Conservation (phyloP, 1,140 invertebrate genomes). For the Sycobia sp. region DNA sequence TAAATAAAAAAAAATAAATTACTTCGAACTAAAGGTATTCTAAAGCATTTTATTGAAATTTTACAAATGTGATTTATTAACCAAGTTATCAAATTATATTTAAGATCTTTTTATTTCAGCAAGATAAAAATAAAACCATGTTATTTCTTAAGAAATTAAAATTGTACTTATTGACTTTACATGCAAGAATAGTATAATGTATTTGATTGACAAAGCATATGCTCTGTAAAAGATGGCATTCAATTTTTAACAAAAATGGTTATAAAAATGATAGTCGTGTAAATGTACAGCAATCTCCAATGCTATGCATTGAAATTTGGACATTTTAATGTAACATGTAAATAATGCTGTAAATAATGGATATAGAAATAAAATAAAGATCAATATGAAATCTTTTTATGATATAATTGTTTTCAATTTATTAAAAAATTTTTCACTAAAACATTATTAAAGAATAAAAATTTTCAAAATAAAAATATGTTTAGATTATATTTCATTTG, state of each 20-base stretch:
- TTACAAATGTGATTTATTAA: neutral
- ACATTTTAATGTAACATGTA: slow-evolving; percentile 36
- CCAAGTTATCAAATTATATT: neutral
- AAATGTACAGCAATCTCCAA: slow-evolving; percentile 28
- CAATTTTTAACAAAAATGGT: slow-evolving; percentile 14
- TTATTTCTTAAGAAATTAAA: slow-evolving; percentile 16
- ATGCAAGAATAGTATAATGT: slow-evolving; percentile 22
- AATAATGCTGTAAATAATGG: slow-evolving; percentile 35
- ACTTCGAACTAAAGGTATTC: slow-evolving; percentile 1
- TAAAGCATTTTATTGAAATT: neutral
- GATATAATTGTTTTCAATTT: slow-evolving; percentile 18
- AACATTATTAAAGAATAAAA: slow-evolving; percentile 1
- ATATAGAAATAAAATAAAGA: slow-evolving; percentile 33
- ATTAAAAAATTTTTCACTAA: neutral
- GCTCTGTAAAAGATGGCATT: slow-evolving; percentile 9
- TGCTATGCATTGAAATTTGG: slow-evolving; percentile 29
- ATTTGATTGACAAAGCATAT: slow-evolving; percentile 16
- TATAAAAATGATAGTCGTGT: slow-evolving; percentile 17
- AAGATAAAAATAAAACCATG: slow-evolving; percentile 13
- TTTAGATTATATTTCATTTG: slow-evolving; percentile 18
- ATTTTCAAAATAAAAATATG: slow-evolving; percentile 15
- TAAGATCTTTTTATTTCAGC: neutral
- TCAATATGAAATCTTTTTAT: slow-evolving; percentile 19
- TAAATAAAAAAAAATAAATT: slow-evolving; percentile 31
- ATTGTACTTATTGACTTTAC: slow-evolving; percentile 29